These are phyloP conservation scores for Heliconius hortense DNA, from an alignment of 2,888 invertebrate species.

Conservation along the genomic window DNA sequence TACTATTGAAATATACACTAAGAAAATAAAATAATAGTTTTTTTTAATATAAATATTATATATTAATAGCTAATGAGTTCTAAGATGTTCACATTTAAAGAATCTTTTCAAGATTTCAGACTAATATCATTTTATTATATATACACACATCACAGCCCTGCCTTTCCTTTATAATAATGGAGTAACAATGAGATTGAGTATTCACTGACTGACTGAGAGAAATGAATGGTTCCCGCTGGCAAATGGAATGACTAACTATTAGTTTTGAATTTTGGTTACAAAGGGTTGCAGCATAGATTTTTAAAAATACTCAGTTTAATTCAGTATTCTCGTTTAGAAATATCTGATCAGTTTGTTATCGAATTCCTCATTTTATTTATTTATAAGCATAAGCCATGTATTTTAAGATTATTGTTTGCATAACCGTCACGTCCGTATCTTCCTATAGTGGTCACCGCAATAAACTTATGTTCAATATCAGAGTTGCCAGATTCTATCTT, in stretches of 20 bases:
- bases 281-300: constrained; percentile 4
- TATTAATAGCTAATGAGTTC: too few species aligned
- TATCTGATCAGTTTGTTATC: background rate
- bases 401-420: too few species aligned
- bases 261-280: constrained; percentile 32
- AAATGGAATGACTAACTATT: constrained; percentile 39
- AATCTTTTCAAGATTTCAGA: background rate
- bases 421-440: too few species aligned
- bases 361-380: too few species aligned
- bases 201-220: constrained; percentile 20
- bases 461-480: too few species aligned
- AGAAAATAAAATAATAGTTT: too few species aligned
- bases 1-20: background rate
- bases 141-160: background rate
- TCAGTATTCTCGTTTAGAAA: background rate
- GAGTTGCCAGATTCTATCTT: too few species aligned
- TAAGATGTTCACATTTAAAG: too few species aligned
- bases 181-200: constrained; percentile 13
- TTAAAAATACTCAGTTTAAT: background rate
- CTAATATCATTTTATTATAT: background rate
- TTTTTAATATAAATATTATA: too few species aligned
- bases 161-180: background rate
- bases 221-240: constrained; percentile 30
- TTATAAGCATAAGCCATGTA: too few species aligned
- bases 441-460: too few species aligned